Evolutionary conservation across 2,113 vertebrate genomes (phyloP), one percentile per base, ranked within the genome.

Genomic region (Machaerirhynchus nigripectus): DNA sequence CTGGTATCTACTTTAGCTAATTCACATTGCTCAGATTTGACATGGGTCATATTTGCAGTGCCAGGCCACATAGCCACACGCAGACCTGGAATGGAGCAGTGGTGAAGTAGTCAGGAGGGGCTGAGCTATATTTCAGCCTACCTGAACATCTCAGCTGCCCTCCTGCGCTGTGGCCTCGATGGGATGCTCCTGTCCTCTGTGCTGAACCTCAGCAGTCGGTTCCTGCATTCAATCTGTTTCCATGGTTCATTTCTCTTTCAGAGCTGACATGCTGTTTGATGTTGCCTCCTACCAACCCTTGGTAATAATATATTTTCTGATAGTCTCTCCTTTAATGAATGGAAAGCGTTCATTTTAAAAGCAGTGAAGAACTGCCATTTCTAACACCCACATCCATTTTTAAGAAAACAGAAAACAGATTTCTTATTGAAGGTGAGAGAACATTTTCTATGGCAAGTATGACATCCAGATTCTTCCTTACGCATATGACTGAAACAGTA

Each of bases 371-470:
- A 61, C 74, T 84, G 74, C 64, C 3, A 1, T 89, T 95, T 73
- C 49, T 89, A 74, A 94, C 89, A 87, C 91, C 84, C 37, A 84
- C 85, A 14, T 84, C 61, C 65, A 55, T 82, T 95, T 94, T 91
- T 64, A 91, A 84, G 84, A 79, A 94, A 97, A 88, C 59, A 96
- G 90, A 92, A 94, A 91, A 80, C 85, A 90, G 64, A 71, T 94
- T 95, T 93, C 84, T 68, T 80, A 57, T 27, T 92, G 89, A 91
- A 94, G 87, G 61, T 89, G 87, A 87, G 89, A 87, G 86, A 92
- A 91, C 89, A 78, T 90, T 92, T 94, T 92, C 84, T 82, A 10
- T 87, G 55, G 64, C 40, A 85, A 90, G 50, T 39, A 40, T 90
- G 69, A 53, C 77, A 78, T 95, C 80, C 73, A 59, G 82, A 90